Evolutionary conservation across 1,140 invertebrate genomes (phyloP), one percentile per base, ranked within the genome.

Genomic region (Brachionus sp.): DNA sequence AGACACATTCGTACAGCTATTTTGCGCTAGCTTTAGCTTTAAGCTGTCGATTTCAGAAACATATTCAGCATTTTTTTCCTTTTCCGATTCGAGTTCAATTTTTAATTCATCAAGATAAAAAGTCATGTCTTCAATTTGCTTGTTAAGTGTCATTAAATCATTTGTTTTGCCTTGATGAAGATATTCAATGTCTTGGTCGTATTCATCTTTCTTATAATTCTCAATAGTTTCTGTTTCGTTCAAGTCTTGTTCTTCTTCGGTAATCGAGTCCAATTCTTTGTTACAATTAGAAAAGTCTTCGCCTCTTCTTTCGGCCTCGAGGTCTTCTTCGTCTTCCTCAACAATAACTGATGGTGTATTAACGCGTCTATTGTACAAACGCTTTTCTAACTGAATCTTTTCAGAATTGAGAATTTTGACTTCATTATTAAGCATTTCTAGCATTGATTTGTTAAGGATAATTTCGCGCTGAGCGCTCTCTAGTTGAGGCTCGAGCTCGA

Each of bases 401-500:
- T 80, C 77, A 2, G 50, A 62, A 13, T 80, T 80, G 4, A 80
- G 25, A 25, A 66, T 9, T 25, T 66, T 80, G 1, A 80, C 57
- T 80, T 80, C 77, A 19, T 66, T 80, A 44, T 80, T 80, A 3
- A 80, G 33, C 77, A 80, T 66, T 16, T 80, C 77, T 39, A 80
- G 25, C 39, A 66, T 80, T 10, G 50, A 62, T n/a, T 66, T 57
- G 35, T 80, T 57, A 4, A 57, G 9, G 12, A 9, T 44, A 7
- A 80, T 57, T 66, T 80, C 77, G 53, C 35, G 77, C 7, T 80
- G 29, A 6, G 77, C 77, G 12, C 39, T 66, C 19, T 80, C 77
- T 12, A 80, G 37, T 25, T 66, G 77, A 57, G 77, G 70, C 25
- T 75, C 70, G 16, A 75, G 12, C 25, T 75, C 70, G 12, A 29